Conservation (phyloP, 1,140 invertebrate species). For the Episyrphus balteatus region DNA sequence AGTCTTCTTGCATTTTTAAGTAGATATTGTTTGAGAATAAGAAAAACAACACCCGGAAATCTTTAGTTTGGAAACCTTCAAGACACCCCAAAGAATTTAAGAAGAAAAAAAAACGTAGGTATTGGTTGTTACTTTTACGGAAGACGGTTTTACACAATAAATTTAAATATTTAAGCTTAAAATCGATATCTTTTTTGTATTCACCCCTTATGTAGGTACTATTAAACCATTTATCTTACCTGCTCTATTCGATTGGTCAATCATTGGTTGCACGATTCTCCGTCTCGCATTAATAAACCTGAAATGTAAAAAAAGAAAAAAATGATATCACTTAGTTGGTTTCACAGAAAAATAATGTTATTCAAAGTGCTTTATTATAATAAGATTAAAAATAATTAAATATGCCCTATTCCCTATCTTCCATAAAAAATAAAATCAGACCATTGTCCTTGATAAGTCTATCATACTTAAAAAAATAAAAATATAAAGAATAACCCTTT, state of each 20-base stretch:
- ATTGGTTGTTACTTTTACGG: not conserved
- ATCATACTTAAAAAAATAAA: no score
- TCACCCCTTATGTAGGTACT: no score
- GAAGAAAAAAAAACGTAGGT: not conserved
- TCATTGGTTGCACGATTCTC: slow-evolving; percentile 95
- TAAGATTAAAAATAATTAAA: no score
- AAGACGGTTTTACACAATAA: not conserved
- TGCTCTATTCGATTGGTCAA: slow-evolving; percentile 96
- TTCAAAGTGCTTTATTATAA: no score
- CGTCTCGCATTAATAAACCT: slow-evolving; percentile 98
- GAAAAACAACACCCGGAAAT: not conserved
- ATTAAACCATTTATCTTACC: slow-evolving; percentile 49
- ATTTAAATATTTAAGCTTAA: not conserved
- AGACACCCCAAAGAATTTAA: not conserved
- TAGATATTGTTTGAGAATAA: not conserved
- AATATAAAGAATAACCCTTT: no score
- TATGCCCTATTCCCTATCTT: no score
- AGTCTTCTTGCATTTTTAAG: no score
- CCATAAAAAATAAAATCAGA: no score
- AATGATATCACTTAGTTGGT: slow-evolving; percentile 4
- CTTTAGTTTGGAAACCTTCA: not conserved
- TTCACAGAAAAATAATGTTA: no score
- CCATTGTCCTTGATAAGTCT: no score
- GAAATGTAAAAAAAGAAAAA: slow-evolving; percentile 40
- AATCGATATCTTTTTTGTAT: not conserved